Conservation (phyloP, 2,888 invertebrate species). For the Oxytorus armatus region DNA sequence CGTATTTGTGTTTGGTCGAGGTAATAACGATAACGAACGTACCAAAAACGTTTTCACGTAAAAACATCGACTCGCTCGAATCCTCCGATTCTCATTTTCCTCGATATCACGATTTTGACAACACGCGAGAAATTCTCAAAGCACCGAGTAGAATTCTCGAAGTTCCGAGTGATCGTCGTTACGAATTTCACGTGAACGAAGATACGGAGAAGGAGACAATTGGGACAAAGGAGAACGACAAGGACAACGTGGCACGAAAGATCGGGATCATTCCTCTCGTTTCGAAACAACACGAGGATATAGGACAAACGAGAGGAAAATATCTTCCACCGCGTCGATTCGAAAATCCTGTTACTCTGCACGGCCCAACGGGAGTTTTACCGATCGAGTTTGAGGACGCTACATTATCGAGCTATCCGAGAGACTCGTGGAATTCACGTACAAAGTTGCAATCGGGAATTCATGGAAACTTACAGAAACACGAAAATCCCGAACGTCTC, state of each 20-base stretch:
- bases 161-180: neutral
- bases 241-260: neutral
- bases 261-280: slow-evolving; percentile 16
- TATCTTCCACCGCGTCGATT: slow-evolving; percentile 56
- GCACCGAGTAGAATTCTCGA: slow-evolving; percentile 9
- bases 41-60: neutral
- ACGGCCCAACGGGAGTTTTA: slow-evolving; percentile 45
- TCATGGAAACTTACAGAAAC: neutral
- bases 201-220: neutral
- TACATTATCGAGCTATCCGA: slow-evolving; percentile 35
- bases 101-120: neutral
- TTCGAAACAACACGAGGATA: slow-evolving; percentile 14
- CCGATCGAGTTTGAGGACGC: slow-evolving; percentile 20
- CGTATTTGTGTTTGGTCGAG: slow-evolving; percentile 23
- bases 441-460: neutral
- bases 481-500: slow-evolving; percentile 19
- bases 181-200: slow-evolving; percentile 7
- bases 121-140: neutral
- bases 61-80: neutral
- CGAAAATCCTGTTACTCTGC: neutral
- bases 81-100: neutral
- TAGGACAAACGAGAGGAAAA: slow-evolving; percentile 21
- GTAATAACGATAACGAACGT: slow-evolving; percentile 36
- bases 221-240: neutral
- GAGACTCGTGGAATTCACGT: slow-evolving; percentile 24